Conservation (phyloP, 2,797 vertebrate species). For the Rhincodon typus region DNA sequence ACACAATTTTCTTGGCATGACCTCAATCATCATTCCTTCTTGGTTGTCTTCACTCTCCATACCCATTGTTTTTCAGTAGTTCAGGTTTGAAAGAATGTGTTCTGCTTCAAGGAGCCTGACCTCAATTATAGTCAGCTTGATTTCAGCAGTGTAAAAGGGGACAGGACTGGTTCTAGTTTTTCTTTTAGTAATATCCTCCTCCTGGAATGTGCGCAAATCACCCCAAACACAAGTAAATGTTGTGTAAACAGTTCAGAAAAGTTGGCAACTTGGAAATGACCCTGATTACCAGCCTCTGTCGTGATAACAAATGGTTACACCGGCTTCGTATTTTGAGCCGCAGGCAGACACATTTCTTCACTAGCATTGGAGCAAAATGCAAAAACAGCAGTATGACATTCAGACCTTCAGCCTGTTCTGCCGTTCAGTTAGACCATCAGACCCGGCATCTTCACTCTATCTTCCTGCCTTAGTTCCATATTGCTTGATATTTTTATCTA, state of each 20-base stretch:
- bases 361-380: neutral
- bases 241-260: neutral
- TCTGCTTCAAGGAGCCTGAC: neutral
- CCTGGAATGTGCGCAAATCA: neutral
- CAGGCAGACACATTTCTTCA: neutral
- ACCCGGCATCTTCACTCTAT: neutral
- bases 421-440: neutral
- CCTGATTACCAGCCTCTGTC: neutral
- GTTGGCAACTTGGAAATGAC: neutral
- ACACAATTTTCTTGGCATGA: conserved; percentile 5
- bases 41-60: neutral
- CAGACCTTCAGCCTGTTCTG: neutral
- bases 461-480: neutral
- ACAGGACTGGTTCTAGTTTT: neutral
- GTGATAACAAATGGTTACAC: neutral
- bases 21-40: neutral
- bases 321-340: neutral
- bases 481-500: neutral
- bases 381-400: neutral
- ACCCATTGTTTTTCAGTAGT: neutral
- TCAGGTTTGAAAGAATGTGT: conserved; percentile 6
- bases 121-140: neutral
- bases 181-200: neutral
- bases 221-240: neutral
- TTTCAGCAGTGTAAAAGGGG: neutral